Conservation (phyloP, 2,797 vertebrate species). For the Kryptolebias ocellatus region DNA sequence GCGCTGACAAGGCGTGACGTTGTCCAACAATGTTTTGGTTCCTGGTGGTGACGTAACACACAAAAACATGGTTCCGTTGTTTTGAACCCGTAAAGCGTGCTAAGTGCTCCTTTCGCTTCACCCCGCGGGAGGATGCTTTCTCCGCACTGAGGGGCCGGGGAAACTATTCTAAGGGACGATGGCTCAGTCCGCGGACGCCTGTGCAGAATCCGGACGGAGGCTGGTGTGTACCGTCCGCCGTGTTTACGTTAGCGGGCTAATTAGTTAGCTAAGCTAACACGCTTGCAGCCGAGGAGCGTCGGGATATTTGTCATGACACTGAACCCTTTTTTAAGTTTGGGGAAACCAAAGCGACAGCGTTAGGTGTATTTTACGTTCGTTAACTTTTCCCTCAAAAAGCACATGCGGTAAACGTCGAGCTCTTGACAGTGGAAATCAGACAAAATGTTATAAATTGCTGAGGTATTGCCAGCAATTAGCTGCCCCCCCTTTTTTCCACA, state of each 20-base stretch:
- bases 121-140: slow-evolving; percentile 60
- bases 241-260: slow-evolving; percentile 73
- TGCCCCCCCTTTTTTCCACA: not conserved
- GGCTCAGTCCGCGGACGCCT: slow-evolving; percentile 89
- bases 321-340: slow-evolving; percentile 26
- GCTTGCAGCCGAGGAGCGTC: slow-evolving; percentile 14
- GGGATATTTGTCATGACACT: slow-evolving; percentile 48
- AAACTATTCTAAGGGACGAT: slow-evolving; percentile 83
- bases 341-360: not conserved
- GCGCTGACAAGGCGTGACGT: slow-evolving; percentile 74
- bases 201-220: slow-evolving; percentile 92
- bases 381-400: slow-evolving; percentile 7
- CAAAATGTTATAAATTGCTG: slow-evolving; percentile 2
- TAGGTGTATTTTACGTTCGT: not conserved
- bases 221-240: slow-evolving; percentile 91
- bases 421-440: slow-evolving; percentile 4
- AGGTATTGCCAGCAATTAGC: slow-evolving; percentile 29
- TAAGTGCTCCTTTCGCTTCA: slow-evolving; percentile 71
- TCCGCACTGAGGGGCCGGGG: slow-evolving; percentile 72
- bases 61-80: slow-evolving; percentile 92
- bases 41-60: slow-evolving; percentile 88
- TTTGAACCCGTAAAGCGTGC: slow-evolving; percentile 87
- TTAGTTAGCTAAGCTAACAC: slow-evolving; percentile 75
- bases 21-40: slow-evolving; percentile 91
- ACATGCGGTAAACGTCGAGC: not conserved